phyloP scores from a whole-genome alignment of 2,113 vertebrate genomes.

The Poicephalus meyeri region DNA sequence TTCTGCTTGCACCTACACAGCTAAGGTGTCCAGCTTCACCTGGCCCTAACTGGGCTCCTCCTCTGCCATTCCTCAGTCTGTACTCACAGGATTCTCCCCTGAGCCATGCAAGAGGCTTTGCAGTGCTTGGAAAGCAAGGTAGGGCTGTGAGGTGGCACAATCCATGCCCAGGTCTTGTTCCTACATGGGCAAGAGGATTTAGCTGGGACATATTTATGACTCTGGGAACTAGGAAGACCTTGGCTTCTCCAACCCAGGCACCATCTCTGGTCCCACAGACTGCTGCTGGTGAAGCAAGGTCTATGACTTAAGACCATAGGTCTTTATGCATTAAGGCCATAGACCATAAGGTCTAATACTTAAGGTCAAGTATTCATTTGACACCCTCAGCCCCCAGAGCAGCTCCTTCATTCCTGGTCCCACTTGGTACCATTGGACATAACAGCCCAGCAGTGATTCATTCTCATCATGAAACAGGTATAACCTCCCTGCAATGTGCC shows the following conservation, averaged over 20 bases:
- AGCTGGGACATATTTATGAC: not conserved
- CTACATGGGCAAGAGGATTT: not conserved
- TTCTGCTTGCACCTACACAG: not conserved
- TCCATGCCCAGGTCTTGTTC: not conserved
- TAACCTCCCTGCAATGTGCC: not conserved
- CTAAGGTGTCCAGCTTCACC: rapidly evolving
- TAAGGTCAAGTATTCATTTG: not conserved
- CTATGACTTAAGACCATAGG: not conserved
- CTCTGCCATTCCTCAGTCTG: not conserved
- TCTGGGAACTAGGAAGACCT: not conserved
- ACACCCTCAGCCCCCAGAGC: not conserved
- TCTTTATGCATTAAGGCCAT: not conserved
- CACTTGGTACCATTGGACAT: not conserved
- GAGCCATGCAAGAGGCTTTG: not conserved
- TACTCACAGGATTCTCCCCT: not conserved
- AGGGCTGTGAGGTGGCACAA: not conserved
- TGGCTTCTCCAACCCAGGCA: not conserved
- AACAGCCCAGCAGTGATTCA: not conserved
- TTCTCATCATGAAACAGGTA: not conserved
- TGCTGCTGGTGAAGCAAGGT: not conserved
- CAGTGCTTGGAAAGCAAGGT: not conserved
- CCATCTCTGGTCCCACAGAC: not conserved
- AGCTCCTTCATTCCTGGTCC: not conserved
- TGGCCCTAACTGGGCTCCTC: not conserved
- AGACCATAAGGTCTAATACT: not conserved